Conservation (phyloP, 2,113 vertebrate genomes). For the Aramus guarauna region DNA sequence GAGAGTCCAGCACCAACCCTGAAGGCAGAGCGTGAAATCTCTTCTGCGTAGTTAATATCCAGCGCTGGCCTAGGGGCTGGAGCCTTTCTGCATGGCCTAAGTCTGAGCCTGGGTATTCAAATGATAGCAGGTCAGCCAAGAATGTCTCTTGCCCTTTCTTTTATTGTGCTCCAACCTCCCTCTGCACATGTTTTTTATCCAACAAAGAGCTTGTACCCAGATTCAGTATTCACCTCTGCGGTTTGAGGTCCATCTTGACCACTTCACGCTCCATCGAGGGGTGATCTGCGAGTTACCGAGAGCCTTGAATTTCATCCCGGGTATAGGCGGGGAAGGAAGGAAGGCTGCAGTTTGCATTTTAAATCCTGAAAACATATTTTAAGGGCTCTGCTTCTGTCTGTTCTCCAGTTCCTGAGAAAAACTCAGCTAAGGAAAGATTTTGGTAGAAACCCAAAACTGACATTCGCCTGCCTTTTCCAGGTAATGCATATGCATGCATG, state of each 20-base stretch:
- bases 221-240: not conserved
- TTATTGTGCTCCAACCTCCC: not conserved
- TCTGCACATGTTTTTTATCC: not conserved
- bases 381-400: conserved; percentile 54
- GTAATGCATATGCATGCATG: conserved; percentile 67
- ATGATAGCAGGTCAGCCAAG: not conserved
- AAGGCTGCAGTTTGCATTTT: conserved; percentile 30
- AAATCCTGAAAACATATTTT: conserved; percentile 49
- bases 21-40: conserved; percentile 10
- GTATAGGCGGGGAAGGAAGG: not conserved
- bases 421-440: conserved; percentile 60
- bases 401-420: conserved; percentile 57
- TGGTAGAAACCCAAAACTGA: conserved; percentile 66
- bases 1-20: not conserved
- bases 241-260: not conserved
- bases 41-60: not conserved
- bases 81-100: not conserved
- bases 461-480: conserved; percentile 67
- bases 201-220: not conserved
- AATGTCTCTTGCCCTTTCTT: not conserved
- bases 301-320: accelerated
- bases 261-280: not conserved
- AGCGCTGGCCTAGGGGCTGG: not conserved
- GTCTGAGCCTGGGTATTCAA: not conserved
- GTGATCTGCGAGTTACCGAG: not conserved